These are phyloP conservation scores for Embiotoca jacksoni DNA, from an alignment of 2,113 vertebrate genomes.

Conservation along the genomic window DNA sequence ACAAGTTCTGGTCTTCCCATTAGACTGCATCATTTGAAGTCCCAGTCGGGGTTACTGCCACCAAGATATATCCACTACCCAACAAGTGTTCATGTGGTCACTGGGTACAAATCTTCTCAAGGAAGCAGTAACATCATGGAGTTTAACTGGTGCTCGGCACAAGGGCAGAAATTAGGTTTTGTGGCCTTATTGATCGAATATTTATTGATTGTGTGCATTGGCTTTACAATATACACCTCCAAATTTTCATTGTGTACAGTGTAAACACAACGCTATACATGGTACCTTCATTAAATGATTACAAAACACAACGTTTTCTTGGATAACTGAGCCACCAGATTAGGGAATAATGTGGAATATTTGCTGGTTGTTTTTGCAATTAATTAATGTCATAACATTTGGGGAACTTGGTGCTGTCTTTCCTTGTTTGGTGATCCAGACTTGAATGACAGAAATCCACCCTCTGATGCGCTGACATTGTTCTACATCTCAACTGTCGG, in stretches of 20 bases:
- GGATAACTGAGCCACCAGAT: no score
- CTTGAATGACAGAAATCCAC: neutral
- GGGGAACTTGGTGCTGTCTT: neutral
- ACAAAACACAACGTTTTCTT: no score
- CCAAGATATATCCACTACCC: neutral
- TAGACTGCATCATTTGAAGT: neutral
- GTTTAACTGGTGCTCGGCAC: no score
- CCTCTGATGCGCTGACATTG: conserved; percentile 1
- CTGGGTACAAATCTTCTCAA: neutral
- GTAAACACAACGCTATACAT: neutral
- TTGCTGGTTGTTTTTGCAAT: neutral
- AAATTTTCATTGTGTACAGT: neutral
- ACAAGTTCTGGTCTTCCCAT: neutral
- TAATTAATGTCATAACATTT: neutral
- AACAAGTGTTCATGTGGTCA: neutral
- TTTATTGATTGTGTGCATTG: no score
- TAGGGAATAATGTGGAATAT: no score
- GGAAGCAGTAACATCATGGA: no score
- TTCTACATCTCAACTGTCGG: conserved; percentile 27
- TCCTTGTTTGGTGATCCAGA: neutral
- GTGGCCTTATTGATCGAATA: no score
- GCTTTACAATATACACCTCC: no score
- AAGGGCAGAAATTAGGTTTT: no score
- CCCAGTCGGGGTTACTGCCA: neutral
- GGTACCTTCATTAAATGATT: no score